Conservation (phyloP, 2,888 invertebrate species). For the Eubasilissa splendida region DNA sequence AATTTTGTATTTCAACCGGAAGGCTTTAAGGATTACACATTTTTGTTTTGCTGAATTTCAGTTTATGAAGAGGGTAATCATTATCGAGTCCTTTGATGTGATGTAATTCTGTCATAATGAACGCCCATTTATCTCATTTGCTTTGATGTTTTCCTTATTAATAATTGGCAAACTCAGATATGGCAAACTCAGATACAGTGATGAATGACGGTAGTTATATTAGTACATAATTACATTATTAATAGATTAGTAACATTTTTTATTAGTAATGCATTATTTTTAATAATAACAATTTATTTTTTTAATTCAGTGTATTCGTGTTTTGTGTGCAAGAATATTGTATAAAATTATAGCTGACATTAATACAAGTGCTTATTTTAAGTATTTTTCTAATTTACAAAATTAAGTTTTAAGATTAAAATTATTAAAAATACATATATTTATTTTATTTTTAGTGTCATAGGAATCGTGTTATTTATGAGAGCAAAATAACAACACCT, state of each 20-base stretch:
- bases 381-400: no score
- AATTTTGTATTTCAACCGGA: constrained; percentile 25
- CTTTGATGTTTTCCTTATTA: constrained; percentile 51
- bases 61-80: constrained; percentile 45
- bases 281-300: no score
- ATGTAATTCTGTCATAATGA: constrained; percentile 56
- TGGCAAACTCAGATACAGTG: background rate
- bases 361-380: no score
- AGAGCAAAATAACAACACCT: no score
- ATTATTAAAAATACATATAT: no score
- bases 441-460: no score
- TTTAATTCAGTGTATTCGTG: no score
- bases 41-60: constrained; percentile 50
- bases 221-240: background rate
- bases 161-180: constrained; percentile 41
- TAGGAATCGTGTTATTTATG: no score
- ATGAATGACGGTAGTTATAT: constrained; percentile 1
- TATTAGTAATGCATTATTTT: no score
- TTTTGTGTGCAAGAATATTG: no score
- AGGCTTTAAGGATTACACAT: constrained; percentile 25
- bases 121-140: constrained; percentile 46
- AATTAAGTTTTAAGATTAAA: no score
- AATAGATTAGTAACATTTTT: background rate
- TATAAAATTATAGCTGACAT: no score
- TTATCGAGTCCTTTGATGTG: constrained; percentile 54